Evolutionary conservation across 2,797 vertebrate genomes (phyloP), one percentile per base, ranked within the genome.

Genomic region (Eleutherodactylus coqui): DNA sequence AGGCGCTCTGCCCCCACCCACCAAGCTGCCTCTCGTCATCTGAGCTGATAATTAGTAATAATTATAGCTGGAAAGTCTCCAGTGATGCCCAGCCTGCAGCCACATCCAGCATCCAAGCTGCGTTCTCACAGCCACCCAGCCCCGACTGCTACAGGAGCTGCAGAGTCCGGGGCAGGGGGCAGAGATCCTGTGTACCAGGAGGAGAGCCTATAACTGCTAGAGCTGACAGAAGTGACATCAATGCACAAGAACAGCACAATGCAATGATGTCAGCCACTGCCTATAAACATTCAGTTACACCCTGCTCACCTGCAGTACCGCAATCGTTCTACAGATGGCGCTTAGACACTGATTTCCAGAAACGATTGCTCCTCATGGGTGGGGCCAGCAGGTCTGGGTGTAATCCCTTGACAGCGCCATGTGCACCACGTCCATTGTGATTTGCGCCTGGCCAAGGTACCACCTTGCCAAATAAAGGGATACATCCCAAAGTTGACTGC

Each of bases 31-130:
- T 67, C 29, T 32, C 16, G 11, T 64, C 64, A 67, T 36, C 16
- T 67, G 64, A 67, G 64, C 67, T 41, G 67, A 41, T 70, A 41
- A 70, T 70, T 70, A 21, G 24, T 4, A 38, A 9, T 21, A 70
- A 70, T 70, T 70, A 70, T 36, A 70, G 67, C 67, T 70, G 67
- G 67, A 38, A 70, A 21, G 1, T 9, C 3, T 70, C 67, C 36
- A 70, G 67, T 41, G 36, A 41, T 70, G 67, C 67, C 36, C 19
- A 70, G 41, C 67, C 67, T 70, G 34, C 67, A 70, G 67, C 67
- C 11, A 4, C 34, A 70, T 21, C 67, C 29, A 64, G 29, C 60
- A 17, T 34, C 62, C n/a, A 4, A 34, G 62, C 29, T 69, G 67
- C n/a, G 36, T 70, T 41, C 67, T 36, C 67, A 41, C 67, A 70